These are phyloP conservation scores for Crotophaga sulcirostris DNA, from an alignment of 2,113 vertebrate species.

Conservation along the genomic window DNA sequence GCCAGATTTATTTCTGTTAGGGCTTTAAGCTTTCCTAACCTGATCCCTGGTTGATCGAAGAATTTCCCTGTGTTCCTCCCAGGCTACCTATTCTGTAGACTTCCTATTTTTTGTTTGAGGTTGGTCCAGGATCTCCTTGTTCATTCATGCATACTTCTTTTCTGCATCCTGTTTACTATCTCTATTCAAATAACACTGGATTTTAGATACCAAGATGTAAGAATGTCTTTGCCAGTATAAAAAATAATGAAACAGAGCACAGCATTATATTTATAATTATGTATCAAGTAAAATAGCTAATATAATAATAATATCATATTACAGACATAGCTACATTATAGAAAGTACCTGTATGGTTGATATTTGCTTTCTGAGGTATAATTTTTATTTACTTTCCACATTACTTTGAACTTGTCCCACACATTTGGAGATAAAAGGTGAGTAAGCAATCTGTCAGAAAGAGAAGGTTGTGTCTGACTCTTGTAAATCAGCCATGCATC, in stretches of 20 bases:
- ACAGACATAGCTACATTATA: not conserved
- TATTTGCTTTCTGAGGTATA: not conserved
- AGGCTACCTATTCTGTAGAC: too few species aligned
- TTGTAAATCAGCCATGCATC: not conserved
- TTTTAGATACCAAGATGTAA: not conserved
- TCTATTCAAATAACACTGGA: not conserved
- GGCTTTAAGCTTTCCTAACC: too few species aligned
- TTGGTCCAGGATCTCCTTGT: too few species aligned
- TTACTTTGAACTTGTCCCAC: not conserved
- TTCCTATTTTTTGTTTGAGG: too few species aligned
- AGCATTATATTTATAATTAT: not conserved
- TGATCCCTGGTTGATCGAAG: too few species aligned
- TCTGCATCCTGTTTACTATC: not conserved
- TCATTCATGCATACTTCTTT: too few species aligned
- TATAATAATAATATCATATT: not conserved
- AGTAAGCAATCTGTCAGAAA: not conserved
- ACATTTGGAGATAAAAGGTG: not conserved
- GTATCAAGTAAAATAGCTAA: not conserved
- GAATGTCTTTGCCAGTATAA: not conserved
- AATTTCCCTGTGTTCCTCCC: too few species aligned
- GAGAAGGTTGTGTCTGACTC: not conserved
- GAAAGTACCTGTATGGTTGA: not conserved
- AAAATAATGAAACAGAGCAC: not conserved
- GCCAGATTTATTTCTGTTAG: too few species aligned
- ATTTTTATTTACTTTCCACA: not conserved